Evolutionary conservation across 2,888 invertebrate species (phyloP).

Genomic region (Cordilura impudica): DNA sequence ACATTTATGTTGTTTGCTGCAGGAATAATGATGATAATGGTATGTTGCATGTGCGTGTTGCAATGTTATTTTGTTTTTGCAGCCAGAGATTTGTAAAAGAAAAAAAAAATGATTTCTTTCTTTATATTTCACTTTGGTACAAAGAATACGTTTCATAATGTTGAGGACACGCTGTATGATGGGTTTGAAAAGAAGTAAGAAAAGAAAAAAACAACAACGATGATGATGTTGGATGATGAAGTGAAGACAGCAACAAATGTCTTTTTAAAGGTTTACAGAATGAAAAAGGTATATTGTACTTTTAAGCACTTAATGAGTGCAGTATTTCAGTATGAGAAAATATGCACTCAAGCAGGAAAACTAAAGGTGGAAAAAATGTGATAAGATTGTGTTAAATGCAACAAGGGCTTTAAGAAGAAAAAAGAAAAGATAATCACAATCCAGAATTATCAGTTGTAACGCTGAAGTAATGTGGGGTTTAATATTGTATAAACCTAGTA

Average conservation of each 20-base stretch:
- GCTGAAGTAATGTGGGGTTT: too few species aligned
- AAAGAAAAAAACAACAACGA: neutral
- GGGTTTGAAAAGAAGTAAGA: neutral
- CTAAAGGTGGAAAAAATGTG: constrained; percentile 38
- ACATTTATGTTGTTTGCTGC: constrained; percentile 2
- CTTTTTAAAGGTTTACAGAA: constrained; percentile 37
- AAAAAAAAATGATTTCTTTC: neutral
- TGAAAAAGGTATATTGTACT: neutral
- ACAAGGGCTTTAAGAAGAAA: neutral
- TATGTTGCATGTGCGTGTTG: constrained; percentile 61
- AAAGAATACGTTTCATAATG: neutral
- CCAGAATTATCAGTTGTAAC: neutral
- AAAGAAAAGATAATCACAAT: neutral
- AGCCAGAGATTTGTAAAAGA: too few species aligned
- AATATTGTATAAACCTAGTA: too few species aligned
- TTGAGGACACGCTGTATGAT: neutral
- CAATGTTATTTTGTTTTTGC: constrained; percentile 43
- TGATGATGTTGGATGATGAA: constrained; percentile 45
- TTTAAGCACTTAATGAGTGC: constrained; percentile 55
- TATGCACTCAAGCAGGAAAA: too few species aligned
- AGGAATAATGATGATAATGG: constrained; percentile 46
- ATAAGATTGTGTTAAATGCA: constrained; percentile 37
- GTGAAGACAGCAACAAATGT: constrained; percentile 54
- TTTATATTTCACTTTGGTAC: constrained; percentile 20
- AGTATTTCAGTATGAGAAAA: neutral